These are phyloP conservation scores for Andrena bicolor DNA, from an alignment of 2,888 invertebrate species.

Conservation along the genomic window DNA sequence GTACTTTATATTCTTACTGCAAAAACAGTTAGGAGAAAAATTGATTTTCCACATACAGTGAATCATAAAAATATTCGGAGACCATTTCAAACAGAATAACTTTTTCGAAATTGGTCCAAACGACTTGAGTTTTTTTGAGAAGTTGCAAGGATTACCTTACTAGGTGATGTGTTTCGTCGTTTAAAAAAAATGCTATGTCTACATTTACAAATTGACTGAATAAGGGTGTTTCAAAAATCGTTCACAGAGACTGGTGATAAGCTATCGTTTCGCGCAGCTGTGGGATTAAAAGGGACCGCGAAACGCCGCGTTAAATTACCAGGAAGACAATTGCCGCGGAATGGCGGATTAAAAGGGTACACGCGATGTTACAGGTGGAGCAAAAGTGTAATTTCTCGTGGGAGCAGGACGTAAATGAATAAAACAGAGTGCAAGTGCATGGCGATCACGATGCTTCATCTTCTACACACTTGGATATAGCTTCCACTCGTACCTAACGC, in stretches of 20 bases:
- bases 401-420: slow-evolving; percentile 6
- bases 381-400: slow-evolving; percentile 11
- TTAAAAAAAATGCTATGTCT: no score
- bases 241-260: background rate
- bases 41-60: no score
- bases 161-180: no score
- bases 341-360: slow-evolving; percentile 14
- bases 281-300: background rate
- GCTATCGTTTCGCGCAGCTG: background rate
- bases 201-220: background rate
- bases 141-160: no score
- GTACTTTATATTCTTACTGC: no score
- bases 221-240: background rate
- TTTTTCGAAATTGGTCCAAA: no score
- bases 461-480: slow-evolving; percentile 3
- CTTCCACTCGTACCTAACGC: background rate
- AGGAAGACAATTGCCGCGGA: slow-evolving; percentile 11
- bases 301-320: slow-evolving; percentile 9
- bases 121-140: no score
- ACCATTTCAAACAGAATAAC: no score
- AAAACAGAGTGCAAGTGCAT: background rate
- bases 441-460: slow-evolving; percentile 7
- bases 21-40: no score
- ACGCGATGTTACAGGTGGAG: background rate
- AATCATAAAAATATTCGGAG: no score